Evolutionary conservation across 2,113 vertebrate species (phyloP), one percentile per base, ranked within the genome.

Genomic region (Pionites leucogaster): DNA sequence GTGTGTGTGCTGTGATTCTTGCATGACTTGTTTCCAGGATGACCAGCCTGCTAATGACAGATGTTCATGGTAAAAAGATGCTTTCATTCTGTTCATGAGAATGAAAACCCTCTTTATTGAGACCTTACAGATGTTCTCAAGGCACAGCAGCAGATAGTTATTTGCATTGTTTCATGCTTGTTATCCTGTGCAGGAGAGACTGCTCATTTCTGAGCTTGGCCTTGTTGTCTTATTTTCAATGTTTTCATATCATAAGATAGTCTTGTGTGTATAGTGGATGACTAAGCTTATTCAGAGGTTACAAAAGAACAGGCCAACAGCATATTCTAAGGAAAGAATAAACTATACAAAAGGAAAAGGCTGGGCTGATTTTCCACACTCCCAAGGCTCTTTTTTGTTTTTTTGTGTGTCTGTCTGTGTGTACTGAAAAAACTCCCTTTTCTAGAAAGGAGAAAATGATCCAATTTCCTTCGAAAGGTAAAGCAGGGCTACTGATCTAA

Each of bases 201-300:
- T 78, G 50, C 50, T 94, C 14, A 6, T 74, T 69, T 86, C 44
- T 65, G 81, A 76, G 37, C 55, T 87, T 83, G 63, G 37, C 33
- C n/a, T 77, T 13, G 2, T 82, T 78, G 29, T 75, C 28, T 68
- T 50, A 17, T 25, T 75, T 92, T 94, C 64, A 22, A 0, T 78
- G 46, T 23, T 94, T 81, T 87, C 19, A 12, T 92, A 52, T 80
- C 24, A 9, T 81, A 63, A 96, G 44, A 63, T 22, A 12, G 33
- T 93, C 2, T 6, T 50, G 23, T 91, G 46, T 77, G 7, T 63
- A 3, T 46, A 50, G 67, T 59, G 79, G 60, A 71, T 94, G 68
- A 77, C 82, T 93, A 82, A 94, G 76, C 86, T 88, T 90, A 42
- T 86, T 94, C 88, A 83, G 68, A 81, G 60, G 55, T 86, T 92